These are phyloP conservation scores for Parazoanthus darwini DNA, from an alignment of 92 coral and sea anemone species.

Conservation along the genomic window DNA sequence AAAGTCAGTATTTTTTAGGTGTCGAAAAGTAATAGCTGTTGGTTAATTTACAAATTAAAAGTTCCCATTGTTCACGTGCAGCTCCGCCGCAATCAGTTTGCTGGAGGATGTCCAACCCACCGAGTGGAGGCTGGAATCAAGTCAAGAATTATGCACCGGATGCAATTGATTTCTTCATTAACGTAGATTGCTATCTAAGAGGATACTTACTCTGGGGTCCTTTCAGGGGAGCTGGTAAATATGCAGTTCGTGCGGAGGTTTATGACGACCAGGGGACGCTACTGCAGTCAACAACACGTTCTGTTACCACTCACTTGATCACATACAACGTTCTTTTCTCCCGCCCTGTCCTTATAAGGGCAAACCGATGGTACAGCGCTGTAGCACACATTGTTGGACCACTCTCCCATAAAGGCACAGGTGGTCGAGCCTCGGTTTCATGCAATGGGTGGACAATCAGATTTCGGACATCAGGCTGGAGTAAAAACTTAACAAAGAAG, in stretches of 20 bases:
- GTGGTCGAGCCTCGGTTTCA: neutral
- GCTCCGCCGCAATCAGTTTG: neutral
- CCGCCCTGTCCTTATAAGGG: neutral
- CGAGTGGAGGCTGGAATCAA: neutral
- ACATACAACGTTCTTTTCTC: slow-evolving; percentile 8
- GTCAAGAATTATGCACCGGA: neutral
- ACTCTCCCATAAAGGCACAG: neutral
- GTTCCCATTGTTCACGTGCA: neutral
- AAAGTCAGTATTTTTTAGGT: too few relatives aligned
- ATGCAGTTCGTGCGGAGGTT: slow-evolving; percentile 13
- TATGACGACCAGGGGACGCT: neutral
- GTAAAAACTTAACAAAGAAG: neutral
- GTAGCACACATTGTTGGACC: slow-evolving; percentile 4
- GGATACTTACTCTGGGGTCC: slow-evolving; percentile 13
- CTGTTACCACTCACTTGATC: neutral
- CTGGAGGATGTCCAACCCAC: neutral
- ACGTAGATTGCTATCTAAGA: neutral
- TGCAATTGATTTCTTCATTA: neutral
- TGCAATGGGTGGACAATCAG: neutral
- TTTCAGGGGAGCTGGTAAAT: neutral
- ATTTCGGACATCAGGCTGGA: neutral
- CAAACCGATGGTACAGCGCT: slow-evolving; percentile 7
- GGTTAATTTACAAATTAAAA: too few relatives aligned
- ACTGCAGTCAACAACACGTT: neutral
- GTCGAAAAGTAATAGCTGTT: too few relatives aligned